phyloP scores from a whole-genome alignment of 2,797 vertebrate genomes.

The Alectoris magna region DNA sequence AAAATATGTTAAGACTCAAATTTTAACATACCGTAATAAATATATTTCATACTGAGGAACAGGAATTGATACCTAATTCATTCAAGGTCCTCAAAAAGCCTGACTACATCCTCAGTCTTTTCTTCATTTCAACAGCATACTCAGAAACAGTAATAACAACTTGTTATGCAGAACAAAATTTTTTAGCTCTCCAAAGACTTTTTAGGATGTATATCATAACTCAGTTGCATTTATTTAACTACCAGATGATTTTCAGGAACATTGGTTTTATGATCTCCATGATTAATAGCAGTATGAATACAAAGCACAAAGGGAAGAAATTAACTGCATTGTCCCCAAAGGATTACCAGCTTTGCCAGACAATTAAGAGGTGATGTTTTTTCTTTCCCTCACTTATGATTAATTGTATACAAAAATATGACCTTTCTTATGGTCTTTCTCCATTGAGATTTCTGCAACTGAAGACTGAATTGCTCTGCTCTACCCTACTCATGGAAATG shows the following conservation, averaged over 20 bases:
- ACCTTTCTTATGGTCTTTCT: background rate
- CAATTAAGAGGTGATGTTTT: background rate
- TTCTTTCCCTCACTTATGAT: background rate
- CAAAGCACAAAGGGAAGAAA: constrained; percentile 23
- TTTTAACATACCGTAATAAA: background rate
- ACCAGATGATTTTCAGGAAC: constrained; percentile 10
- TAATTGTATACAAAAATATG: background rate
- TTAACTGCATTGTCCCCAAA: constrained; percentile 8
- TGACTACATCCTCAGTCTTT: background rate
- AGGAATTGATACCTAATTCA: background rate
- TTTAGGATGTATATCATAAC: background rate
- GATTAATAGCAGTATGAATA: background rate
- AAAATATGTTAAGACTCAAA: background rate
- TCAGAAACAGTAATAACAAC: background rate
- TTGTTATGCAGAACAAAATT: background rate
- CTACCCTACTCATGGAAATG: background rate
- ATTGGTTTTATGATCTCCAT: background rate
- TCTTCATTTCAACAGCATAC: background rate
- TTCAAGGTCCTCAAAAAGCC: background rate
- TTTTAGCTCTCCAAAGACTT: background rate
- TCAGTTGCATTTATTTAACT: background rate
- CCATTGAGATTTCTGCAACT: background rate
- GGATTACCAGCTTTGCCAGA: background rate
- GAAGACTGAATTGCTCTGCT: background rate
- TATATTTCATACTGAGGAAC: background rate